Evolutionary conservation across 2,888 invertebrate species (phyloP).

Genomic region (Netelia virgata): DNA sequence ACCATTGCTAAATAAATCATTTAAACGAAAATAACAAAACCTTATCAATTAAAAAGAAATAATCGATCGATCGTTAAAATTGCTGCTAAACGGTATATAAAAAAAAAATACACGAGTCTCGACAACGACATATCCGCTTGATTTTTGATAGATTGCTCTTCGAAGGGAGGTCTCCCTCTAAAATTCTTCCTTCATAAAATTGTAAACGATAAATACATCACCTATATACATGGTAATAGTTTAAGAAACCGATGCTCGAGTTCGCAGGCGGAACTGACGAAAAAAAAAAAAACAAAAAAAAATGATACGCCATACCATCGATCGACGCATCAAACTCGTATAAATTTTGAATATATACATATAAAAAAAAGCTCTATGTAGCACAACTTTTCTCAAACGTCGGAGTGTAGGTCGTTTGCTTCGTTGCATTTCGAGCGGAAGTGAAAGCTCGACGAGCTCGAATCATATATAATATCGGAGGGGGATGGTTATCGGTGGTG

Average conservation of each 20-base stretch:
- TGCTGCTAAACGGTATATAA: not conserved
- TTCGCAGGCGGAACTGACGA: conserved; percentile 77
- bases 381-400: conserved; percentile 58
- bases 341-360: not conserved
- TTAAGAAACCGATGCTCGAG: conserved; percentile 82
- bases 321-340: not conserved
- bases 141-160: conserved; percentile 80
- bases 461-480: conserved; percentile 55
- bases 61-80: not conserved
- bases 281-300: no score
- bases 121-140: conserved; percentile 61
- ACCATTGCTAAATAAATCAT: not conserved
- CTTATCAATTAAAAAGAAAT: no score
- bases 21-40: conserved; percentile 1
- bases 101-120: not conserved
- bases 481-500: conserved; percentile 59
- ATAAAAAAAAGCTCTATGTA: not conserved
- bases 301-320: not conserved
- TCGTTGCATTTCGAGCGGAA: conserved; percentile 60
- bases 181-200: not conserved
- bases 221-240: conserved; percentile 72
- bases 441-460: conserved; percentile 37
- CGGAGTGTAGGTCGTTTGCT: conserved; percentile 60
- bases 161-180: conserved; percentile 24
- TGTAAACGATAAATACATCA: not conserved